Percentiles rank a stretch among this genome's conserved stretches.
These are phyloP conservation scores for Cladopsammia gracilis DNA, from an alignment of 64 coral and sea anemone genomes.

Conservation along the genomic window DNA sequence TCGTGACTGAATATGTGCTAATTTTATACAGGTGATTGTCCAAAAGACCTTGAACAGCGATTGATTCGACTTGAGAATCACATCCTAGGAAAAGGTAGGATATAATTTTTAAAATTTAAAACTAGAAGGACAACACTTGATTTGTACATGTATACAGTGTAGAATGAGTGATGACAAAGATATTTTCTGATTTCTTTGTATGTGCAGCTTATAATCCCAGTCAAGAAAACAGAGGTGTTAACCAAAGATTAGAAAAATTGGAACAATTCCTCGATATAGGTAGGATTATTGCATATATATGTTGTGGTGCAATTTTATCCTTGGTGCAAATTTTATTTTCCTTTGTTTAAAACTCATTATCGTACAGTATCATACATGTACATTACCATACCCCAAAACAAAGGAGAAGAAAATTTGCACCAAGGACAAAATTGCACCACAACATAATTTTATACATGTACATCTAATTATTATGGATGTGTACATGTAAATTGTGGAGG, in stretches of 20 bases:
- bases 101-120: neutral
- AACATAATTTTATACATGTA: too few species aligned
- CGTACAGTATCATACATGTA: too few species aligned
- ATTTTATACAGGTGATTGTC: neutral
- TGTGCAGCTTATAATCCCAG: neutral
- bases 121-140: neutral
- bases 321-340: neutral
- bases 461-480: too few species aligned
- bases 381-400: too few species aligned
- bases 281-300: neutral
- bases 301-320: neutral
- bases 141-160: too few species aligned
- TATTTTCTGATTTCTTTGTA: neutral
- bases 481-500: too few species aligned
- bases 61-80: slow-evolving; percentile 15
- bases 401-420: too few species aligned
- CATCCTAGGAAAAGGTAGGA: slow-evolving; percentile 15
- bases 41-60: neutral
- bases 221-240: neutral
- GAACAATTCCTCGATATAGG: neutral
- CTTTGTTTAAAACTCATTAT: too few species aligned
- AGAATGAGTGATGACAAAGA: too few species aligned
- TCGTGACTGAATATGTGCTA: neutral
- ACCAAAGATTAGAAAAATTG: slow-evolving; percentile 5
- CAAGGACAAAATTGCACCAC: too few species aligned